Evolutionary conservation across 2,888 invertebrate species (phyloP).

Genomic region (Hemaris fuciformis): DNA sequence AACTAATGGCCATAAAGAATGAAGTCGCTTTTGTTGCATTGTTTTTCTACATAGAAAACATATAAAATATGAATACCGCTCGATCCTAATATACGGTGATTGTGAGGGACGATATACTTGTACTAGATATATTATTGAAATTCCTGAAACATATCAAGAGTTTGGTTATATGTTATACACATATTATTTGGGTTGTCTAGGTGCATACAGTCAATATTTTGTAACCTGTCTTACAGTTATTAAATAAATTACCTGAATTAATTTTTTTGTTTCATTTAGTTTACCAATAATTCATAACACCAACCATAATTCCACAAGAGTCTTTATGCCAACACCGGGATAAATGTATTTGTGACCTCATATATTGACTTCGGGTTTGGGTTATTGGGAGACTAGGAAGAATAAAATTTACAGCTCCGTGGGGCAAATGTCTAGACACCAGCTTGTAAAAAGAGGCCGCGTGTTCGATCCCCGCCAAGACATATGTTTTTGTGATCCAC

Average conservation of each 20-base stretch:
- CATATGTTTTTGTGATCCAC: no score
- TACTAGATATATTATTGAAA: constrained; percentile 20
- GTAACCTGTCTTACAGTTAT: constrained; percentile 61
- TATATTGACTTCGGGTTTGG: no score
- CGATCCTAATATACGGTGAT: constrained; percentile 28
- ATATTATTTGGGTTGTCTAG: constrained; percentile 39
- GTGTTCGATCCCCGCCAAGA: no score
- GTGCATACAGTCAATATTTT: constrained; percentile 58
- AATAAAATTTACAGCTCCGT: no score
- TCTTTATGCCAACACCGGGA: no score
- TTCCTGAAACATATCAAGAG: constrained; percentile 34
- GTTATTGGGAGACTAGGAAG: no score
- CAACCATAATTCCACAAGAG: no score
- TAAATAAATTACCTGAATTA: constrained; percentile 75
- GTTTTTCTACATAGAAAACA: constrained; percentile 56
- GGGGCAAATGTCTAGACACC: no score
- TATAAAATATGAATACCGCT: constrained; percentile 30
- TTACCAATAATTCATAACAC: no score
- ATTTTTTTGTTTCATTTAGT: not conserved
- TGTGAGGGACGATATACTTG: constrained; percentile 33
- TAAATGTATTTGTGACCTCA: no score
- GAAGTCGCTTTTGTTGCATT: constrained; percentile 76
- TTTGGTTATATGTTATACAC: constrained; percentile 22
- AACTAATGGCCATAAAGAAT: constrained; percentile 76
- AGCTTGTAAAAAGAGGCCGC: no score